phyloP scores from a whole-genome alignment of 2,797 vertebrate species.

The Oreortyx pictus region DNA sequence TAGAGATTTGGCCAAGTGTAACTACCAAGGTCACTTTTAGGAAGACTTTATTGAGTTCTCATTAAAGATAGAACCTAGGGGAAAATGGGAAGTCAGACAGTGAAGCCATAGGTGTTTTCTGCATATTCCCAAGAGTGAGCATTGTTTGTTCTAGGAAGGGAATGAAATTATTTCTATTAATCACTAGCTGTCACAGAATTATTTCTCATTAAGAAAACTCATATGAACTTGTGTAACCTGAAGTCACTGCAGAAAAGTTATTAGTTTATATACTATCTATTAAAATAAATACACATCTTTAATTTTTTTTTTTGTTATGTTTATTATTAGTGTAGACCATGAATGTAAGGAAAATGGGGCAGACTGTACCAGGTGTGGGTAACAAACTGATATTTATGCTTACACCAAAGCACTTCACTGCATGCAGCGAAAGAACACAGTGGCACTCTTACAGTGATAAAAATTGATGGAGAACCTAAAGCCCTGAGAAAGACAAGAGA shows the following conservation, averaged over 20 bases:
- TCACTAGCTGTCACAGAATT: conserved; percentile 10
- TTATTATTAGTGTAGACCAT: not conserved
- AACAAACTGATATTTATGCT: not conserved
- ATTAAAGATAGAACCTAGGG: not conserved
- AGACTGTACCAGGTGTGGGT: not conserved
- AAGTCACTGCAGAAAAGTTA: not conserved
- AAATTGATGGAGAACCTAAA: not conserved
- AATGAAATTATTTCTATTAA: conserved; percentile 23
- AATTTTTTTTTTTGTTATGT: not conserved
- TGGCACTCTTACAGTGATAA: not conserved
- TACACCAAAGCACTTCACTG: not conserved
- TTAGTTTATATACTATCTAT: not conserved
- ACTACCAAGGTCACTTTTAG: not conserved
- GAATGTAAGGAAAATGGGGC: not conserved
- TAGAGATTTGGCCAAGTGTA: not conserved
- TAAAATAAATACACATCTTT: not conserved
- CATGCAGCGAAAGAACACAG: not conserved
- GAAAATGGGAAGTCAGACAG: not conserved
- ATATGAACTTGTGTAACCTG: not conserved
- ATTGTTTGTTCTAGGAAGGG: not conserved
- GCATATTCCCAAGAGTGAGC: not conserved
- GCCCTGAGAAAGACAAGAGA: not conserved
- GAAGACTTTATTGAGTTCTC: not conserved
- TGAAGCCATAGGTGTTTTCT: not conserved
- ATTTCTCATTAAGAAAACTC: conserved; percentile 21